Base-by-base conservation (phyloP, 2,888 invertebrate species). In the Digitonthophagus gazella region DNA sequence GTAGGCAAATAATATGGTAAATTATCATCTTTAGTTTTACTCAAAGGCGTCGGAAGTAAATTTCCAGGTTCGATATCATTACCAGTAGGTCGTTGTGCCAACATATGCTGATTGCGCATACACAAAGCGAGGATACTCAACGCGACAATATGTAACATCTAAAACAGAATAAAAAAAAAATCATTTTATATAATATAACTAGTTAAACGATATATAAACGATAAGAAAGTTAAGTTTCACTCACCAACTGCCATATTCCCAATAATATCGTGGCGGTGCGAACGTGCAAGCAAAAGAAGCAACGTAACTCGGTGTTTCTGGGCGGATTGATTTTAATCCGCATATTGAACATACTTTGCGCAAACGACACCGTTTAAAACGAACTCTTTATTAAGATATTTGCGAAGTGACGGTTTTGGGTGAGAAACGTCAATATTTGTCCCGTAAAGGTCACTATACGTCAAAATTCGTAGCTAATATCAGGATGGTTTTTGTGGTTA, bases 211-310 rank as follows among this genome's bases (percentile, higher is more conserved):
- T n/a, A n/a, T n/a, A n/a, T n/a, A n/a, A n/a, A n/a, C n/a, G n/a
- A n/a, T n/a, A n/a, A n/a, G n/a, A n/a, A n/a, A n/a, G 14, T 3
- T 15, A 15, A 44, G 28, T 44, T 58, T 58, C 1, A 0, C 89
- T 88, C 84, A 93, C 93, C 86, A 93, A 85, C 83, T 94, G 93
- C 93, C 93, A 93, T 81, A 93, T 86, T 77, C 93, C 93, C 72
- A 93, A 88, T 72, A 92, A 85, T 68, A 93, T 90, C 28, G 93
- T 93, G 44, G 91, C 93, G 15, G 93, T 93, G 71, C 93, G 89
- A 65, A 94, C 94, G 83, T 94, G 94, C 69, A 93, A 86, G 76
- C 93, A 93, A 79, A 92, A 90, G 80, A 90, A 91, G 83, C 93
- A 93, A 76, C 89, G 87, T 91, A 92, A 93, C 80, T 93, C 92